Base-by-base conservation (phyloP, 2,888 invertebrate species). In the Chrysolina oricalcia region DNA sequence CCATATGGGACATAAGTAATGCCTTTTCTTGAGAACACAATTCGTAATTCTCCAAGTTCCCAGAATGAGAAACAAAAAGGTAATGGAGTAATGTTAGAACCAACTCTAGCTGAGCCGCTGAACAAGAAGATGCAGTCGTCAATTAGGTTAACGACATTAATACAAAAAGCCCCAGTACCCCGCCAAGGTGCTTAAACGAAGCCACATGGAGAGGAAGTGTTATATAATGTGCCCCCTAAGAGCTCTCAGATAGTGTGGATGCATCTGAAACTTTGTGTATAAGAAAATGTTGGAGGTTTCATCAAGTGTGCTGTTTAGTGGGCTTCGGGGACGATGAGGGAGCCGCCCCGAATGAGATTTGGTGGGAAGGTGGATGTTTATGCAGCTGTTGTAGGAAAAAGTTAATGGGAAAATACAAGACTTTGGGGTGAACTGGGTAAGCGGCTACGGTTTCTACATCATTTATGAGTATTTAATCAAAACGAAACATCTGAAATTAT, bases 161-260 rank as follows among this genome's bases (percentile, higher is more conserved):
- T 73, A 73, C 81, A 79, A 78, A 78, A 79, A 80, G 78, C 77
- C 35, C 35, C 35, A 35, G 35, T 35, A 56, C 35, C 69, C 69
- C 70, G 46, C 70, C 46, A 73, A 72, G 73, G 67, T 74, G 73
- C 73, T 72, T 77, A 71, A 68, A 70, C 23, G 70, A 43, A 21
- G 64, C 46, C 72, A 72, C 74, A 72, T 70, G 78, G 69, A 72
- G 66, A 53, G 74, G 77, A 78, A 81, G 77, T 72, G 73, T 75
- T 76, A 69, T 76, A 75, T 81, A 82, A 82, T 82, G 75, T 77
- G 77, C 80, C 82, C 81, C 82, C 72, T 66, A 81, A 79, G 83
- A 81, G 81, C 76, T 65, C 76, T 82, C 79, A 74, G 65, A 66
- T 68, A 68, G 68, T 53, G 53, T 53, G 53, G 68, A 76, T 77